Evolutionary conservation across 2,113 vertebrate species (phyloP).

Genomic region (Pica pica): DNA sequence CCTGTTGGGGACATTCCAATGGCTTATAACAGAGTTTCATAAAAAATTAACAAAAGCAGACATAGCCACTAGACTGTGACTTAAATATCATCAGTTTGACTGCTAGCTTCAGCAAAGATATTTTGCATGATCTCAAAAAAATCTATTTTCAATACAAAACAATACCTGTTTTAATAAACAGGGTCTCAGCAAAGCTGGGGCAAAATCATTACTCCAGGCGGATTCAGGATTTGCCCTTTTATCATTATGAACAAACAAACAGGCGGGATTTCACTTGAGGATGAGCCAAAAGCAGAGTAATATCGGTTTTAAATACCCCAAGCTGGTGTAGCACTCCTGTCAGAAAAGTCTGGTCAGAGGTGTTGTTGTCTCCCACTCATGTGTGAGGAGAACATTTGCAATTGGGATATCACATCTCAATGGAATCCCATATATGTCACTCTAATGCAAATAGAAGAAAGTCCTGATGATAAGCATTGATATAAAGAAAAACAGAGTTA

Average conservation of each 20-base stretch:
- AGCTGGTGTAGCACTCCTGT: not conserved
- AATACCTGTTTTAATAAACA: not conserved
- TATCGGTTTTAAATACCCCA: not conserved
- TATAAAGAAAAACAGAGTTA: not conserved
- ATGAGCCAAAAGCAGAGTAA: not conserved
- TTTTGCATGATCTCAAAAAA: not conserved
- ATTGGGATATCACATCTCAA: not conserved
- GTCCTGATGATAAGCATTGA: not conserved
- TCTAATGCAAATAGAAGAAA: not conserved
- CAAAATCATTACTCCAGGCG: not conserved
- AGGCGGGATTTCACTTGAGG: not conserved
- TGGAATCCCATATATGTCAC: not conserved
- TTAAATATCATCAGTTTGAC: not conserved
- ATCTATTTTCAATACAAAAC: not conserved
- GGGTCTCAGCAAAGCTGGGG: not conserved
- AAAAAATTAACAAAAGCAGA: not conserved
- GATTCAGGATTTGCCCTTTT: not conserved
- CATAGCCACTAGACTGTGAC: not conserved
- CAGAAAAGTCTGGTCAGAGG: not conserved
- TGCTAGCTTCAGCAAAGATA: not conserved
- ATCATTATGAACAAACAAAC: not conserved
- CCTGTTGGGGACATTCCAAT: not conserved
- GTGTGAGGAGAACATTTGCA: not conserved
- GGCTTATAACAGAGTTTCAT: not conserved
- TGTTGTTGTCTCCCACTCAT: not conserved